Conservation (phyloP, 1,140 invertebrate genomes). For the Marisa cornuarietis region DNA sequence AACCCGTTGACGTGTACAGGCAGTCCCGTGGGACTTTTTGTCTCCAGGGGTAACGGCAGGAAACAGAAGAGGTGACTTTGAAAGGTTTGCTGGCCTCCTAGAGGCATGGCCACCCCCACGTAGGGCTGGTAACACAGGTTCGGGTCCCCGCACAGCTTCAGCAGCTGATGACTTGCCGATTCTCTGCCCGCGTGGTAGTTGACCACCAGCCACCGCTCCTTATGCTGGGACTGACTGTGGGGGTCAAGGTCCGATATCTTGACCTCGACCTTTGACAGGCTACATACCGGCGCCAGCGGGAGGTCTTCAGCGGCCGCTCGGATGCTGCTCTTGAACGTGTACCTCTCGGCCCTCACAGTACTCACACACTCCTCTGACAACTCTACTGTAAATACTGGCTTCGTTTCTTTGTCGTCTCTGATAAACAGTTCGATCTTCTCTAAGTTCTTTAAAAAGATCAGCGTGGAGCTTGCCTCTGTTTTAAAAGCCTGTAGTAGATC, state of each 20-base stretch:
- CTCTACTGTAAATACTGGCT: background rate
- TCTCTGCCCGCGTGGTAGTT: conserved; percentile 16
- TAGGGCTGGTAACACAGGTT: conserved; percentile 18
- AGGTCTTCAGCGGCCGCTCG: background rate
- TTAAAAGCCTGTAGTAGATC: conserved; percentile 38
- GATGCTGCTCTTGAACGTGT: background rate
- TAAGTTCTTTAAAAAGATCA: conserved; percentile 22
- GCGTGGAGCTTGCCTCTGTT: conserved; percentile 29
- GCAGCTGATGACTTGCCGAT: background rate
- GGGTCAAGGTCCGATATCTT: background rate
- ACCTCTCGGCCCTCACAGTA: background rate
- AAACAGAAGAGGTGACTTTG: conserved; percentile 56
- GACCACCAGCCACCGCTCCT: conserved; percentile 13
- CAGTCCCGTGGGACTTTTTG: conserved; percentile 45
- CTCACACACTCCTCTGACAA: background rate
- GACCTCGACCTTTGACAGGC: background rate
- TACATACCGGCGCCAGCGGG: background rate
- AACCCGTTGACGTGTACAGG: conserved; percentile 59
- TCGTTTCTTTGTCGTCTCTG: background rate
- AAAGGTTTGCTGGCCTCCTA: background rate
- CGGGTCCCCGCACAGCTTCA: conserved; percentile 4
- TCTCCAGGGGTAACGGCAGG: conserved; percentile 52
- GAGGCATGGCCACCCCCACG: conserved; percentile 27
- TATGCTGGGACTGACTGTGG: background rate
- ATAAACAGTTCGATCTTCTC: conserved; percentile 6